phyloP scores from a whole-genome alignment of 2,888 invertebrate genomes.

The Elaeidobius kamerunicus region DNA sequence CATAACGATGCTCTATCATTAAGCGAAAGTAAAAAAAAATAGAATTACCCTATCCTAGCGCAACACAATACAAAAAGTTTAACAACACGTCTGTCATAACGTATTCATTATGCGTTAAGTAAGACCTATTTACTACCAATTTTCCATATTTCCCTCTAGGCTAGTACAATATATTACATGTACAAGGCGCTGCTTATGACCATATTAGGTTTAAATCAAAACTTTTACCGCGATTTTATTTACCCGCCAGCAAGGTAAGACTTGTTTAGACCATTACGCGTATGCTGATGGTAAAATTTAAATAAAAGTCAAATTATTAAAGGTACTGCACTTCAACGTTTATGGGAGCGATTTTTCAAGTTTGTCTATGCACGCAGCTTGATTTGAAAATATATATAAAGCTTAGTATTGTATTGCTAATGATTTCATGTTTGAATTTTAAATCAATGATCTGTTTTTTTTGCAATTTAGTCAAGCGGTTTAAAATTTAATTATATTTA shows the following conservation, averaged over 20 bases:
- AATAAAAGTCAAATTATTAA: not conserved
- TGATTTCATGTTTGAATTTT: too few relatives aligned
- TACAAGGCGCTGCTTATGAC: slow-evolving; percentile 12
- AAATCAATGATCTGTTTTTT: too few relatives aligned
- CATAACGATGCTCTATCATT: not conserved
- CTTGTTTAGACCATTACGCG: not conserved
- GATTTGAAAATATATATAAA: too few relatives aligned
- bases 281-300: not conserved
- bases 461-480: too few relatives aligned
- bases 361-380: too few relatives aligned
- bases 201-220: slow-evolving; percentile 19
- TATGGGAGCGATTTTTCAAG: too few relatives aligned
- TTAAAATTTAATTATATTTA: too few relatives aligned
- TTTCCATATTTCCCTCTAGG: slow-evolving; percentile 19
- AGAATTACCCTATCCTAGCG: not conserved
- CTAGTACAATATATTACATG: slow-evolving; percentile 14
- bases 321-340: not conserved
- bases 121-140: slow-evolving; percentile 24
- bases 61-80: not conserved
- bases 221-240: slow-evolving; percentile 17
- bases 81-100: not conserved
- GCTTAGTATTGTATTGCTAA: too few relatives aligned
- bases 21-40: not conserved
- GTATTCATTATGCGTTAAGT: slow-evolving; percentile 2
- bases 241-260: slow-evolving; percentile 20